Percentiles rank a stretch among this genome's conserved stretches.
These are phyloP conservation scores for Mercenaria mercenaria DNA, from an alignment of 1,140 invertebrate genomes.

Conservation along the genomic window DNA sequence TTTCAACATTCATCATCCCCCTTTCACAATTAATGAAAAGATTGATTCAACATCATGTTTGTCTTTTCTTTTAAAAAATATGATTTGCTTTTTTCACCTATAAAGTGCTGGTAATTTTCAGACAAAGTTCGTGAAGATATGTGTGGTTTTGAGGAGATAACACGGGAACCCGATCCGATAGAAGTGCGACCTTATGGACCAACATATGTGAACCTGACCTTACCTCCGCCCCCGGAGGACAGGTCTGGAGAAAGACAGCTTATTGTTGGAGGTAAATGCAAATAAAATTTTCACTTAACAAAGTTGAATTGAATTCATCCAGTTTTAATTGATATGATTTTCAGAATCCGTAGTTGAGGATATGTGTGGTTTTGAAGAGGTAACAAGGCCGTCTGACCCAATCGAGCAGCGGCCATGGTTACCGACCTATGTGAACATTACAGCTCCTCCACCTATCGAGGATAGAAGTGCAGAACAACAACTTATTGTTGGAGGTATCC, in stretches of 20 bases:
- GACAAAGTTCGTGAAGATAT: slow-evolving; percentile 81
- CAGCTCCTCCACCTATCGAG: slow-evolving; percentile 64
- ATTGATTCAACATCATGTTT: too few relatives aligned
- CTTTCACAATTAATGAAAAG: too few relatives aligned
- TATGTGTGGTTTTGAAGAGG: slow-evolving; percentile 85
- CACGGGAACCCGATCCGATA: slow-evolving; percentile 80
- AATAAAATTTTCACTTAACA: not conserved
- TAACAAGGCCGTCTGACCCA: slow-evolving; percentile 80
- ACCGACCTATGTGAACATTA: slow-evolving; percentile 78
- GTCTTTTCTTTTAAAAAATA: too few relatives aligned
- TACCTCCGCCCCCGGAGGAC: slow-evolving; percentile 57
- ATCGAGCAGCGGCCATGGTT: slow-evolving; percentile 79
- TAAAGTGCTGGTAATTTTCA: slow-evolving; percentile 53
- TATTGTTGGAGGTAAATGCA: slow-evolving; percentile 63
- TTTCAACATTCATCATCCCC: too few relatives aligned
- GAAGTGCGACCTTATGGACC: slow-evolving; percentile 78
- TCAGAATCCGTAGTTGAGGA: slow-evolving; percentile 78
- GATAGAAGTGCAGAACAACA: not conserved
- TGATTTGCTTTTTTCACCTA: too few relatives aligned
- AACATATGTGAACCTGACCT: slow-evolving; percentile 79
- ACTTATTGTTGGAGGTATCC: slow-evolving; percentile 57
- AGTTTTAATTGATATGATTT: not conserved
- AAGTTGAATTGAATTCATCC: not conserved
- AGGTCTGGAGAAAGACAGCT: slow-evolving; percentile 15
- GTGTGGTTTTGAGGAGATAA: slow-evolving; percentile 85